These are phyloP conservation scores for Orgyia antiqua DNA, from an alignment of 2,888 invertebrate species.

Conservation along the genomic window DNA sequence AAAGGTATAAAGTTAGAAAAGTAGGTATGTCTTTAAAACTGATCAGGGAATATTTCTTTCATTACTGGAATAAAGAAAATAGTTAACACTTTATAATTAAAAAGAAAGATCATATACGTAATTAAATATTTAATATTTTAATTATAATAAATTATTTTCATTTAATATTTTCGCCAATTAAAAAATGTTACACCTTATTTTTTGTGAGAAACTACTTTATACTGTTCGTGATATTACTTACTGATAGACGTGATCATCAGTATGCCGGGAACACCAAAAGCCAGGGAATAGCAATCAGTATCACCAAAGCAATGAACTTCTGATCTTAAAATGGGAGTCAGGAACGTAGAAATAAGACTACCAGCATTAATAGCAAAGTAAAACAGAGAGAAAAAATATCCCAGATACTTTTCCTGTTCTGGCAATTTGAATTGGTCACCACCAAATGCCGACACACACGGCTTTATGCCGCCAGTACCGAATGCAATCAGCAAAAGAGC, in stretches of 20 bases:
- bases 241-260: slow-evolving; percentile 90
- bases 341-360: slow-evolving; percentile 90
- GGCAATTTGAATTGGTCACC: slow-evolving; percentile 94
- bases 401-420: slow-evolving; percentile 87
- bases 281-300: slow-evolving; percentile 87
- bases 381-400: slow-evolving; percentile 94
- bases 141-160: no score
- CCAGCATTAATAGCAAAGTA: slow-evolving; percentile 97
- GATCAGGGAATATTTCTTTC: no score
- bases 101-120: no score
- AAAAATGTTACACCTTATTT: no score
- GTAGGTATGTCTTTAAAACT: no score
- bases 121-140: no score
- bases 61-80: no score
- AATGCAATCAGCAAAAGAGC: slow-evolving; percentile 88
- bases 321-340: slow-evolving; percentile 92
- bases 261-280: slow-evolving; percentile 93
- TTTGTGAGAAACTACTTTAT: no score
- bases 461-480: slow-evolving; percentile 97
- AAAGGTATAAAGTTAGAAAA: no score
- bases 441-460: slow-evolving; percentile 96
- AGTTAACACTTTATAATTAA: no score
- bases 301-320: slow-evolving; percentile 87
- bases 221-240: no score
- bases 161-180: no score